Conservation (phyloP, 2,113 vertebrate species). For the Canis aureus region DNA sequence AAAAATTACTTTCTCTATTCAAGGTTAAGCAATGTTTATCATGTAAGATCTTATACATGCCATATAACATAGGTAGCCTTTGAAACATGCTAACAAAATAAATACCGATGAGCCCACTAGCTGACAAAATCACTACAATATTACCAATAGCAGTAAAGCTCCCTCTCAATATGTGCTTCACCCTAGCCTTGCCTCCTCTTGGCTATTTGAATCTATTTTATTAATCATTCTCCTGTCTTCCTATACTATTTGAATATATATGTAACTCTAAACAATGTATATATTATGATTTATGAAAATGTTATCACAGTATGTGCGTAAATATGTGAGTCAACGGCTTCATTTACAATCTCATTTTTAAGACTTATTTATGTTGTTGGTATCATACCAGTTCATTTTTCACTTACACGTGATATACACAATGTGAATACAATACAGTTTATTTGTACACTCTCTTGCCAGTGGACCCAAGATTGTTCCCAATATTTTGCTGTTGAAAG, state of each 20-base stretch:
- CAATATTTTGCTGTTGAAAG: neutral
- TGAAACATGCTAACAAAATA: neutral
- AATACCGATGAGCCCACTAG: neutral
- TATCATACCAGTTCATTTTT: neutral
- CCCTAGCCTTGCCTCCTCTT: neutral
- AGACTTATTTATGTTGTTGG: neutral
- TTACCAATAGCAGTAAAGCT: neutral
- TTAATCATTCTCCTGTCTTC: neutral
- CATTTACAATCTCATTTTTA: neutral
- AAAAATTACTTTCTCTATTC: neutral
- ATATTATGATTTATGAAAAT: slow-evolving; percentile 12
- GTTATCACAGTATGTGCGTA: neutral
- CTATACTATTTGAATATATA: neutral
- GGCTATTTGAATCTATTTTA: neutral
- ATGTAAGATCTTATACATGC: too few relatives aligned
- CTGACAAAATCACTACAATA: neutral
- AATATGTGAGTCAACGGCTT: neutral
- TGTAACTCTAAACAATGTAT: neutral
- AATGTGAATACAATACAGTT: neutral
- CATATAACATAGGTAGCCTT: neutral
- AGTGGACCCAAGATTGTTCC: neutral
- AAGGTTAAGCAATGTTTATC: neutral
- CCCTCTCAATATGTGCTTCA: neutral
- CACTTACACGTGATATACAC: too few relatives aligned
- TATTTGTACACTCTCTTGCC: neutral